phyloP scores from a whole-genome alignment of 2,888 invertebrate genomes.

The Sceliomorpha sp. region DNA sequence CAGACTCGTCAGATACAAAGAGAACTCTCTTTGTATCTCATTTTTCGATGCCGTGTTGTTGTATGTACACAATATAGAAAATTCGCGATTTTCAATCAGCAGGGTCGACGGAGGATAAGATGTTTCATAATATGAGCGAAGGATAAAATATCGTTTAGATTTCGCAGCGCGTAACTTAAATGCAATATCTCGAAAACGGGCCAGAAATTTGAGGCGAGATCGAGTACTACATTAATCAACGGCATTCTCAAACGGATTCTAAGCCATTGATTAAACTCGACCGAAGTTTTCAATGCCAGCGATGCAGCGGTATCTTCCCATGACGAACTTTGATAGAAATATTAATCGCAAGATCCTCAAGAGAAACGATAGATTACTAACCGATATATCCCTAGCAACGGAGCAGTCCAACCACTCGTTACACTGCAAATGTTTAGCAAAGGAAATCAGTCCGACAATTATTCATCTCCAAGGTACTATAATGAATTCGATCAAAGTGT shows the following conservation, averaged over 20 bases:
- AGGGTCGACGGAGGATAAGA: too few relatives aligned
- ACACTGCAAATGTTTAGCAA: background rate
- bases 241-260: constrained; percentile 34
- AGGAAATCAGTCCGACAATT: background rate
- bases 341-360: constrained; percentile 24
- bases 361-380: constrained; percentile 20
- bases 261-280: constrained; percentile 37
- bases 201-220: constrained; percentile 8
- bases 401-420: background rate
- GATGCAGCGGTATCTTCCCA: constrained; percentile 27
- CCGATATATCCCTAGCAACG: constrained; percentile 2
- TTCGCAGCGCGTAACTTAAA: too few relatives aligned
- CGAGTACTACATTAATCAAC: constrained; percentile 35
- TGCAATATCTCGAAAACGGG: background rate
- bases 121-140: too few relatives aligned
- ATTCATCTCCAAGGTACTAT: too few relatives aligned
- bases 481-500: too few relatives aligned
- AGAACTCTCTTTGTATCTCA: too few relatives aligned
- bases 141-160: too few relatives aligned
- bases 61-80: too few relatives aligned
- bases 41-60: too few relatives aligned
- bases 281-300: constrained; percentile 32
- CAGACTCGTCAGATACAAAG: too few relatives aligned
- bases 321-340: constrained; percentile 44
- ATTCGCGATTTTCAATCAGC: too few relatives aligned